Conservation (phyloP, 2,888 invertebrate genomes). For the Pemphredon lugubris region DNA sequence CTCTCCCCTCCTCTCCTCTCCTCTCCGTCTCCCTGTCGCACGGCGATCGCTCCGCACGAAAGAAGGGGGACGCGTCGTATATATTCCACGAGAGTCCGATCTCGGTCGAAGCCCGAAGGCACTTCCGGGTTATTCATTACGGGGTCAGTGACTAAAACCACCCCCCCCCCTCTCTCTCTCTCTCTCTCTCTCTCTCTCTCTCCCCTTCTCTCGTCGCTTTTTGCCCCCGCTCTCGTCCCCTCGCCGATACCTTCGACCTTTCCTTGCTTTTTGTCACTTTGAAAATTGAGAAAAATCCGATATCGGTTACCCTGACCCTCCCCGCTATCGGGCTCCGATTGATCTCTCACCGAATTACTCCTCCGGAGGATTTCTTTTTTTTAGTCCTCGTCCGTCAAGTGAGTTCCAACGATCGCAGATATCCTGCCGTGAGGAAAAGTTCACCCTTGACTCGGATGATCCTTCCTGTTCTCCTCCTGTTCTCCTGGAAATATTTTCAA, state of each 20-base stretch:
- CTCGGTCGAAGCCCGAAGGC: constrained; percentile 63
- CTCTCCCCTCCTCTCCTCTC: neutral
- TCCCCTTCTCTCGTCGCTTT: too few species aligned
- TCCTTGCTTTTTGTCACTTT: constrained; percentile 25
- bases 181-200: neutral
- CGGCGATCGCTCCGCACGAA: constrained; percentile 39
- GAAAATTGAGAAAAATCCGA: constrained; percentile 32
- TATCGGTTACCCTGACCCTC: constrained; percentile 12
- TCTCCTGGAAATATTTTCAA: too few species aligned
- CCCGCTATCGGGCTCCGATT: neutral
- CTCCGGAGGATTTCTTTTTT: neutral
- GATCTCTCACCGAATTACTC: neutral
- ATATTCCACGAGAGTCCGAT: constrained; percentile 50
- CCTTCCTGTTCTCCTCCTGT: too few species aligned
- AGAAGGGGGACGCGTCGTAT: constrained; percentile 37
- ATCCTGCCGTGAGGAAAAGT: too few species aligned
- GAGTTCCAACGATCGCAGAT: too few species aligned
- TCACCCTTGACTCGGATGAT: too few species aligned
- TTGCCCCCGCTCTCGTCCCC: constrained; percentile 19
- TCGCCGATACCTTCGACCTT: constrained; percentile 19
- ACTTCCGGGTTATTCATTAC: constrained; percentile 68
- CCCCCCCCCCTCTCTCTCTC: constrained; percentile 39
- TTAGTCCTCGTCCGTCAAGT: too few species aligned
- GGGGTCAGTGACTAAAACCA: constrained; percentile 57
- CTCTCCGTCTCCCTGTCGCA: constrained; percentile 11